A percentile compares a stretch with the other conserved stretches of the same genome.
These are phyloP conservation scores for Steatocranus sp. DNA, from an alignment of 2,797 vertebrate species.

Conservation along the genomic window DNA sequence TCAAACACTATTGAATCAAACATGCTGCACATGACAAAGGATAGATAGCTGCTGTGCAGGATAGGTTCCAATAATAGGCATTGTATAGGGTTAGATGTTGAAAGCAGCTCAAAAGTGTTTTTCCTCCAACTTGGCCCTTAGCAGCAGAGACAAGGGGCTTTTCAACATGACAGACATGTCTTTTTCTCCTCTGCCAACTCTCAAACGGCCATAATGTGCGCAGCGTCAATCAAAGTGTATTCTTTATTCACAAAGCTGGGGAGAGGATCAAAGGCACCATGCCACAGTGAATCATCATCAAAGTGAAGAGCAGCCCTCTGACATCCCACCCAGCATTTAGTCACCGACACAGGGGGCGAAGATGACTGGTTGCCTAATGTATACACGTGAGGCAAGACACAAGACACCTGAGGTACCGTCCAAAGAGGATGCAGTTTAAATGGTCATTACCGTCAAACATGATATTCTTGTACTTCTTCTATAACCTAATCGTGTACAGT, in stretches of 20 bases:
- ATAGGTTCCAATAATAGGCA: slow-evolving; percentile 11
- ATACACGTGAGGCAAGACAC: background rate
- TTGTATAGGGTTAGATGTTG: slow-evolving; percentile 42
- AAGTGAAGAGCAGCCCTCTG: slow-evolving; percentile 50
- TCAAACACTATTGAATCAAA: slow-evolving; percentile 47
- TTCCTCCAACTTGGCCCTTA: slow-evolving; percentile 43
- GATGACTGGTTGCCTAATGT: slow-evolving; percentile 8
- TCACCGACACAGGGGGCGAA: slow-evolving; percentile 24
- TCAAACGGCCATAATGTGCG: slow-evolving; percentile 55
- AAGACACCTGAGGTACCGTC: background rate
- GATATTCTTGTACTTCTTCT: background rate
- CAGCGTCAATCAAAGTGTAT: slow-evolving; percentile 65
- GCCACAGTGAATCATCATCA: slow-evolving; percentile 62
- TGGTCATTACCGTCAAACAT: background rate
- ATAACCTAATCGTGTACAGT: background rate
- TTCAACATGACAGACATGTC: slow-evolving; percentile 57
- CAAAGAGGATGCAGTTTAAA: background rate
- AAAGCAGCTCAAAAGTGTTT: slow-evolving; percentile 41
- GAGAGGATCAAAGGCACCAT: slow-evolving; percentile 60
- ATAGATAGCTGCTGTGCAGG: slow-evolving; percentile 6
- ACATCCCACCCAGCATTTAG: slow-evolving; percentile 53
- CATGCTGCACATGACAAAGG: slow-evolving; percentile 24
- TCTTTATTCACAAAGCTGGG: slow-evolving; percentile 68
- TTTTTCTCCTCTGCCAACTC: slow-evolving; percentile 60
- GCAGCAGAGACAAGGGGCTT: slow-evolving; percentile 32